These are phyloP conservation scores for Gonioctena quinquepunctata DNA, from an alignment of 1,140 invertebrate genomes.

Conservation along the genomic window DNA sequence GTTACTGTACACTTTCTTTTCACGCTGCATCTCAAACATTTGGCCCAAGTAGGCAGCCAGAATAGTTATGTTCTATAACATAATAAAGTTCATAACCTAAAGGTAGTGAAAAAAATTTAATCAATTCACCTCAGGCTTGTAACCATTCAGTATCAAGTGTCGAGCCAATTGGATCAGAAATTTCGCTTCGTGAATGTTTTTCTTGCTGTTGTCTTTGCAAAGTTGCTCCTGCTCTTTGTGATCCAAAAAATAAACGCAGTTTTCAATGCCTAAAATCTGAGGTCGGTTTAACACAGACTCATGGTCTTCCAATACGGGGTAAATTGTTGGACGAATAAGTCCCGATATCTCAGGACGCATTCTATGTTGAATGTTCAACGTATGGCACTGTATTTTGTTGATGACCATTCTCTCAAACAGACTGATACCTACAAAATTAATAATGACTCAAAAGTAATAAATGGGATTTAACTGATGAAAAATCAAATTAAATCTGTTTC, in stretches of 20 bases:
- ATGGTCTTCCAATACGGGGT: constrained; percentile 62
- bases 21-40: constrained; percentile 59
- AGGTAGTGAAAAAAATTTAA: no score
- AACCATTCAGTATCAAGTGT: constrained; percentile 64
- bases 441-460: no score
- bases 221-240: constrained; percentile 61
- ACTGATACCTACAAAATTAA: constrained; percentile 67
- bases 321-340: constrained; percentile 66
- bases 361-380: constrained; percentile 65
- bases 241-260: constrained; percentile 66
- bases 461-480: no score
- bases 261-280: constrained; percentile 57
- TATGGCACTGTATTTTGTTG: constrained; percentile 60
- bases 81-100: no score
- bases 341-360: constrained; percentile 69
- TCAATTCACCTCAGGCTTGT: background rate
- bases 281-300: constrained; percentile 59
- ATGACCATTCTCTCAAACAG: constrained; percentile 74
- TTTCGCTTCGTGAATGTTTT: constrained; percentile 66
- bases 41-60: constrained; percentile 71
- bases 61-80: constrained; percentile 65
- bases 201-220: constrained; percentile 60
- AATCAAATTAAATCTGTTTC: no score
- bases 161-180: constrained; percentile 61
- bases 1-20: constrained; percentile 52